Percentiles rank a stretch among this genome's conserved stretches.
Conservation (phyloP, 2,113 vertebrate species). For the Chloebia gouldiae region DNA sequence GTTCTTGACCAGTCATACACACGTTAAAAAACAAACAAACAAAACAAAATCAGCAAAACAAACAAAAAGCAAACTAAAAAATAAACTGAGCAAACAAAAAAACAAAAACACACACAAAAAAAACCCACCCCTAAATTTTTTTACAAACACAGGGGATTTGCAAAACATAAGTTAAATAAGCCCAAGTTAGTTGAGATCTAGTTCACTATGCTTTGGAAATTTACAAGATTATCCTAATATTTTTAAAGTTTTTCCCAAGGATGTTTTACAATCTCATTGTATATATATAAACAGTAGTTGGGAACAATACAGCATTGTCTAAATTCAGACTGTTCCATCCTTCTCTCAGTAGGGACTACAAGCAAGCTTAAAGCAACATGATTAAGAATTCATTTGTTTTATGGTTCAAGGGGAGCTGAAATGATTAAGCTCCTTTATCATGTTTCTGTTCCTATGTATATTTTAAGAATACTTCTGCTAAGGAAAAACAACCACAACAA, state of each 20-base stretch:
- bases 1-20: not conserved
- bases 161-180: not conserved
- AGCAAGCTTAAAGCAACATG: not conserved
- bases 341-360: not conserved
- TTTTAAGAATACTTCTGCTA: not conserved
- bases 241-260: not conserved
- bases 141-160: fast-evolving
- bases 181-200: not conserved
- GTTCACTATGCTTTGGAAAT: not conserved
- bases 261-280: not conserved
- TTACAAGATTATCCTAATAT: not conserved
- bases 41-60: not conserved
- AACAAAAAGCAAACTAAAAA: fast-evolving
- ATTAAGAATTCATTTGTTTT: constrained; percentile 39
- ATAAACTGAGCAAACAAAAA: not conserved
- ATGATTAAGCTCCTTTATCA: constrained; percentile 37
- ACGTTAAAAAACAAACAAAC: not conserved
- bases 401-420: not conserved
- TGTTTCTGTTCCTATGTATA: not conserved
- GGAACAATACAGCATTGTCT: not conserved
- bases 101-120: not conserved
- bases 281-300: not conserved
- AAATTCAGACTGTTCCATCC: not conserved
- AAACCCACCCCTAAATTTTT: fast-evolving
- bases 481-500: not conserved